phyloP scores from a whole-genome alignment of 2,888 invertebrate species.

The Eupithecia tripunctaria region DNA sequence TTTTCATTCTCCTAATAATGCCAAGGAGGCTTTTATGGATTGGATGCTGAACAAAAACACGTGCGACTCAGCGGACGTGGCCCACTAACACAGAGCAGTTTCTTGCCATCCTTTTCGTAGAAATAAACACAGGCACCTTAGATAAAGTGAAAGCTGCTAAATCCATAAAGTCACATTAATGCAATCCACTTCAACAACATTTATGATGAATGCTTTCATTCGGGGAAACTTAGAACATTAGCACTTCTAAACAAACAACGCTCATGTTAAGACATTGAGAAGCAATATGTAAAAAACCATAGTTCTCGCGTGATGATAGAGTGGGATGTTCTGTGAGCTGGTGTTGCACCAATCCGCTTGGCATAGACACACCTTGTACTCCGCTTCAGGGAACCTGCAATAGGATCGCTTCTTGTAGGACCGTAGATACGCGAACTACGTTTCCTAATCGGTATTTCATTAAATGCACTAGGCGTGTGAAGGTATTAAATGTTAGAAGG shows the following conservation, averaged over 20 bases:
- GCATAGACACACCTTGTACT: conserved; percentile 74
- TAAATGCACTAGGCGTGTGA: background rate
- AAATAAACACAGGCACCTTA: conserved; percentile 77
- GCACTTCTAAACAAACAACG: conserved; percentile 19
- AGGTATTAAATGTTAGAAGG: background rate
- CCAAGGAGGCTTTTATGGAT: conserved; percentile 54
- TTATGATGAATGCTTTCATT: conserved; percentile 36
- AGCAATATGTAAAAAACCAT: conserved; percentile 24
- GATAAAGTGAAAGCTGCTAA: conserved; percentile 82
- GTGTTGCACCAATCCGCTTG: conserved; percentile 75
- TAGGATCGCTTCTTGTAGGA: conserved; percentile 5
- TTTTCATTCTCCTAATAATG: conserved; percentile 4
- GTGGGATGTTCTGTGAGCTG: conserved; percentile 40
- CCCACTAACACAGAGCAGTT: conserved; percentile 81
- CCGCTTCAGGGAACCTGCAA: conserved; percentile 70
- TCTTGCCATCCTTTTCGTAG: conserved; percentile 82
- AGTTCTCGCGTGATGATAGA: conserved; percentile 30
- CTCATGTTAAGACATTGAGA: conserved; percentile 32
- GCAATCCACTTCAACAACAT: conserved; percentile 65
- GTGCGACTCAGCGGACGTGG: conserved; percentile 74
- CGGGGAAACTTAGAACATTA: conserved; percentile 23
- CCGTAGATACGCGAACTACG: background rate
- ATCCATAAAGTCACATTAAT: conserved; percentile 78
- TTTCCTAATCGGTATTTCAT: background rate
- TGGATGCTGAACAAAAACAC: conserved; percentile 71